phyloP scores from a whole-genome alignment of 1,140 invertebrate genomes.

The Rhagoletis zephyria region DNA sequence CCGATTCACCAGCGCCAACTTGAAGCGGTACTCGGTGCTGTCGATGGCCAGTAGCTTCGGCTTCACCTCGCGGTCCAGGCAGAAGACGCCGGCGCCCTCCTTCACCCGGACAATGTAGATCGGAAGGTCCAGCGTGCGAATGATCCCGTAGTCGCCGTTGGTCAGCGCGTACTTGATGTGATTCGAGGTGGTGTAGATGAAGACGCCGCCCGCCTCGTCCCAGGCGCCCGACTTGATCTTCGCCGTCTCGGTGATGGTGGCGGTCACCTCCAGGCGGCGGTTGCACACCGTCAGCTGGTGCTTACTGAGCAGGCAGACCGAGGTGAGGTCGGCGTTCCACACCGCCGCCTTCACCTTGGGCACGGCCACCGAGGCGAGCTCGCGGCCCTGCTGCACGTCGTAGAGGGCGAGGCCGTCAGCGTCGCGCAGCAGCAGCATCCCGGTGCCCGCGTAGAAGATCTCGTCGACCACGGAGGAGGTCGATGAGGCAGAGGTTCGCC shows the following conservation, averaged over 20 bases:
- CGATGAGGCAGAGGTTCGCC: no score
- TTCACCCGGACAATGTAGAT: conserved; percentile 97
- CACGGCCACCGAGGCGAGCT: no score
- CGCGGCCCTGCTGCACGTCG: conserved; percentile 94
- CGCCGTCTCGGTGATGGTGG: conserved; percentile 93
- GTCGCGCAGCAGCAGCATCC: conserved; percentile 93
- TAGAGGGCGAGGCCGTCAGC: conserved; percentile 91
- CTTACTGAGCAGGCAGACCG: conserved; percentile 94
- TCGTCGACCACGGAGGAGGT: conserved; percentile 95
- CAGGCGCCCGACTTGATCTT: conserved; percentile 99
- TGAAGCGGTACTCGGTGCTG: conserved; percentile 98
- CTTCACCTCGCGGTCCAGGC: conserved; percentile 94
- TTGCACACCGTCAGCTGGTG: conserved; percentile 94
- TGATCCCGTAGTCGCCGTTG: conserved; percentile 98
- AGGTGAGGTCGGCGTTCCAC: conserved; percentile 96
- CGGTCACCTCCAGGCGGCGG: conserved; percentile 90
- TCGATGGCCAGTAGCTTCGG: conserved; percentile 96
- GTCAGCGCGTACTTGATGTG: conserved; percentile 98
- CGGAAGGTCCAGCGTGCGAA: conserved; percentile 95
- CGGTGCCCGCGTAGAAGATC: conserved; percentile 98
- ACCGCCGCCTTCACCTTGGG: conserved; percentile 98
- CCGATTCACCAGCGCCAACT: conserved; percentile 94
- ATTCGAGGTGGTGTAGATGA: conserved; percentile 98
- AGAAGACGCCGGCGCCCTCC: conserved; percentile 93
- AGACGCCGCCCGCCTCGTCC: conserved; percentile 97